A percentile compares a stretch with the other conserved stretches of the same genome.
These are phyloP conservation scores for Cynopterus sphinx DNA, from an alignment of 2,797 vertebrate species.

Conservation along the genomic window DNA sequence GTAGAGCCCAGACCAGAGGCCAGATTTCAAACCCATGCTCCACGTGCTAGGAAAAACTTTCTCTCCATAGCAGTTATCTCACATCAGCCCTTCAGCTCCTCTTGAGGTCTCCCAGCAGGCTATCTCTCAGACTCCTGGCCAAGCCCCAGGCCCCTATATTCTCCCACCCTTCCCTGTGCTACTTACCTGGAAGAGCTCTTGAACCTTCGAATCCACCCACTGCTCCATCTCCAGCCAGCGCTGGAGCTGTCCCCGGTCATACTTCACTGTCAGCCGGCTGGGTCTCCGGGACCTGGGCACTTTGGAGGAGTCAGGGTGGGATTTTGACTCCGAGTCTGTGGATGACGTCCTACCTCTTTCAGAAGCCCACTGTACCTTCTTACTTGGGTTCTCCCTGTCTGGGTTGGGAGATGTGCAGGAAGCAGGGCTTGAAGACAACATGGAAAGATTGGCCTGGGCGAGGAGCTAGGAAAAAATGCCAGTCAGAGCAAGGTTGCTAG, in stretches of 20 bases:
- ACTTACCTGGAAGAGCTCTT: constrained; percentile 92
- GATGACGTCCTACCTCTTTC: constrained; percentile 85
- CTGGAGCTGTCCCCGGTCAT: constrained; percentile 96
- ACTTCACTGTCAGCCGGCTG: constrained; percentile 96
- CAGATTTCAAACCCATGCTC: not conserved
- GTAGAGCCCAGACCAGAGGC: not conserved
- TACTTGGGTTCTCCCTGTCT: constrained; percentile 46
- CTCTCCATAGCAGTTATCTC: not conserved
- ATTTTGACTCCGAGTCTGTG: constrained; percentile 65
- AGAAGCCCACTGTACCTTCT: constrained; percentile 62
- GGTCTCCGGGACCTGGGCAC: constrained; percentile 88
- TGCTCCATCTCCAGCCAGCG: constrained; percentile 96
- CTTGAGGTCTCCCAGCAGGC: not conserved
- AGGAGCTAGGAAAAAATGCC: not conserved
- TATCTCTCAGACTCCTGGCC: not conserved
- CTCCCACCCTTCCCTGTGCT: rapidly evolving
- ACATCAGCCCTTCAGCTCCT: not conserved
- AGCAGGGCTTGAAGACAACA: constrained; percentile 65
- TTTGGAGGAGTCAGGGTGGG: constrained; percentile 46
- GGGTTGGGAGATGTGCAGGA: constrained; percentile 60
- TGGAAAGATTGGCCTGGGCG: constrained; percentile 14
- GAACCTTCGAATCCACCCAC: constrained; percentile 94
- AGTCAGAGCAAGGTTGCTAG: not conserved
- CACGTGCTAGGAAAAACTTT: not conserved
- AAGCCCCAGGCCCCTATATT: not conserved